These are phyloP conservation scores for Elephantulus edwardii DNA, from an alignment of 2,113 vertebrate genomes.

Conservation along the genomic window DNA sequence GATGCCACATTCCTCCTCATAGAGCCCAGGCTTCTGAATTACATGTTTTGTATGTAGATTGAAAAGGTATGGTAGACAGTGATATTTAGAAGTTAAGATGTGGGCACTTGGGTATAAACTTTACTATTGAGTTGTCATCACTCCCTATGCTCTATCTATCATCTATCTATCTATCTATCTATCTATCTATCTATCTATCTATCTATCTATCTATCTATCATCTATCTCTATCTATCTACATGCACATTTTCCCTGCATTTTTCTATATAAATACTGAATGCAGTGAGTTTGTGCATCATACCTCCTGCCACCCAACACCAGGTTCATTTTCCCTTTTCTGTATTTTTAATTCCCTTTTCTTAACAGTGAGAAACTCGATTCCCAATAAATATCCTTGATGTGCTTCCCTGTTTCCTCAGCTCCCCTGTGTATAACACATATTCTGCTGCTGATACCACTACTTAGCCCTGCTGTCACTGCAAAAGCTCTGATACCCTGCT, in stretches of 20 bases:
- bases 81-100: neutral
- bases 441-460: neutral
- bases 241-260: neutral
- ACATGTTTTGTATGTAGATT: no score
- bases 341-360: neutral
- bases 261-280: neutral
- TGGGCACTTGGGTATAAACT: neutral
- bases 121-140: neutral
- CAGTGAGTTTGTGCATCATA: neutral
- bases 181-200: neutral
- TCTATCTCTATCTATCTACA: neutral
- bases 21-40: no score
- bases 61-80: no score
- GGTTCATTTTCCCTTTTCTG: neutral
- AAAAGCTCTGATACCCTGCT: neutral
- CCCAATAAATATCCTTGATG: neutral
- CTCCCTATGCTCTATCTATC: neutral
- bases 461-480: neutral
- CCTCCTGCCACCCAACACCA: neutral
- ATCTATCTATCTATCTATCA: neutral
- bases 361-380: neutral
- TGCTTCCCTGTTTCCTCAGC: neutral
- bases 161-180: neutral
- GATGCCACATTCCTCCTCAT: no score
- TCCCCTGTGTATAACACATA: neutral